Base-by-base conservation (phyloP, 2,113 vertebrate species). In the Erythrocebus patas region DNA sequence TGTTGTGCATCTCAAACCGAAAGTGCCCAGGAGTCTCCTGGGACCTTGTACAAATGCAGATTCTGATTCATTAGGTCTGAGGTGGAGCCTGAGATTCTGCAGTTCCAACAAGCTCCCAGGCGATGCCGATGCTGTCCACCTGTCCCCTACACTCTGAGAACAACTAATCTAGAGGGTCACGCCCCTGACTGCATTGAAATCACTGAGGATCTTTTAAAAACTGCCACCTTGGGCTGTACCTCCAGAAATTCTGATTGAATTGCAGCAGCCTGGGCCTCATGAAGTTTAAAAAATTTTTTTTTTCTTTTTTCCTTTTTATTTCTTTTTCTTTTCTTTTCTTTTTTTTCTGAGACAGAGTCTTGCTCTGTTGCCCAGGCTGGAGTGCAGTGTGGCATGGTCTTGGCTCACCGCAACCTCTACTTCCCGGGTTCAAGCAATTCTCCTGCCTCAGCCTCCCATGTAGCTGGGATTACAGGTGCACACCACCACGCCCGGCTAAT, bases 11-110 rank as follows among this genome's bases (percentile, higher is more conserved):
- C 83, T 96, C 40, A n/a, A 30, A 25, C 9, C 50, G 43, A 43
- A 23, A 5, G 40, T 45, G 43, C 55, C 16, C 0, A 79, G n/a
- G 11, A 18, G 8, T 35, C 25, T 16, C 16, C 4, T 16, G 35
- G 85, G 50, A 57, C 17, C 30, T 52, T 43, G 32, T 59, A 57
- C 35, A 70, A 61, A 78, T 27, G 72, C 73, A 38, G 66, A 32
- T 52, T 76, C 76, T 38, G 57, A 73, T 55, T 78, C 0, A 0
- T 2, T 6, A 57, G 64, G 43, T 93, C 85, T 93, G 6, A 23
- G 23, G 8, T 12, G 14, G 27, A 68, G 6, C 32, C 32, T 35
- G 55, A 48, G 75, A 20, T 1, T 35, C 75, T 57, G 7, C 7
- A 2, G 13, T 48, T 61, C 64, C 61, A 11, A 43, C 2, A 3